A percentile compares a stretch with the other conserved stretches of the same genome.
phyloP scores from a whole-genome alignment of 1,140 invertebrate species.

The Drosophila elegans region DNA sequence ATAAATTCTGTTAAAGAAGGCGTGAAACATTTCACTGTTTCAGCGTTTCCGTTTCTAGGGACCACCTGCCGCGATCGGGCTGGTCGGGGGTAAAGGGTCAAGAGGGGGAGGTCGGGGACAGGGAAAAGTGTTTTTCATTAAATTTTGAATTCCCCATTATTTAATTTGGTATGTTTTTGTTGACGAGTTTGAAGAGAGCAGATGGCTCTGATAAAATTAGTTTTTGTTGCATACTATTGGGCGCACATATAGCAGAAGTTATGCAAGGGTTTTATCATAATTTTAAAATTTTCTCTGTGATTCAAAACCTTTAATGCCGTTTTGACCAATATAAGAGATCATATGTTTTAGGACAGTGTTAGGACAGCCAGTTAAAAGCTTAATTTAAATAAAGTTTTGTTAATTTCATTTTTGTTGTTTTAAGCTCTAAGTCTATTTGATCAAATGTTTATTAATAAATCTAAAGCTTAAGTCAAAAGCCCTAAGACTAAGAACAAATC shows the following conservation, averaged over 20 bases:
- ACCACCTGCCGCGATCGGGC: conserved; percentile 45
- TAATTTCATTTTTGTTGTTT: no score
- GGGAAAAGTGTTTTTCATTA: conserved; percentile 35
- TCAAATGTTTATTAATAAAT: no score
- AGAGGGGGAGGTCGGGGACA: background rate
- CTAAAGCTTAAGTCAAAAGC: no score
- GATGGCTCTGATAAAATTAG: conserved; percentile 29
- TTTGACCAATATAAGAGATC: no score
- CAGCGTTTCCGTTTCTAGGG: conserved; percentile 64
- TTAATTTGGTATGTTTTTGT: conserved; percentile 37
- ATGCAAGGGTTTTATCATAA: background rate
- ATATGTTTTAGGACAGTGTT: no score
- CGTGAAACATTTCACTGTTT: conserved; percentile 75
- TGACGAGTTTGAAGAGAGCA: conserved; percentile 11
- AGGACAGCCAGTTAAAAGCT: no score
- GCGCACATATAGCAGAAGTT: no score
- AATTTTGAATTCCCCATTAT: conserved; percentile 45
- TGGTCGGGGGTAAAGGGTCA: conserved; percentile 12
- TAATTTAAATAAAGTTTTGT: no score
- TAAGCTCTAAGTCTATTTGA: no score
- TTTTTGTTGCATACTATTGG: conserved; percentile 36
- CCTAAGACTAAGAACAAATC: no score
- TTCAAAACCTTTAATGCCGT: no score
- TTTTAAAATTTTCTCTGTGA: no score
- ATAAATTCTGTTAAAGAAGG: conserved; percentile 81